A percentile compares a stretch with the other conserved stretches of the same genome.
Evolutionary conservation across 2,888 invertebrate species (phyloP).

Genomic region (Athripsodes cinereus): DNA sequence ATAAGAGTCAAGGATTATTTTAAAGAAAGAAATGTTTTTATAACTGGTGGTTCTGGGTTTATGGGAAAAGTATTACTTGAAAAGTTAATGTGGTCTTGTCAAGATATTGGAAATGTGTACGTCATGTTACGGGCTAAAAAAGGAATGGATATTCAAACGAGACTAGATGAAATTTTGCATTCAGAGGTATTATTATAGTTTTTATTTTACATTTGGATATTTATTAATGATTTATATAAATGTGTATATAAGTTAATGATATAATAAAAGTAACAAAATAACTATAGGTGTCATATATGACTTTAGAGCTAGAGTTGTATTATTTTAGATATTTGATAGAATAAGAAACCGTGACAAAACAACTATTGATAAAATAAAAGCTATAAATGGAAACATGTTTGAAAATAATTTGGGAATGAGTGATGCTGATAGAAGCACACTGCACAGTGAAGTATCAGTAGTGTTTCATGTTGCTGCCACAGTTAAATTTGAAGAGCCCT

Average conservation of each 20-base stretch:
- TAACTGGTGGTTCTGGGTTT: conserved; percentile 73
- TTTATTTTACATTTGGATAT: too few species aligned
- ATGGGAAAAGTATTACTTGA: conserved; percentile 75
- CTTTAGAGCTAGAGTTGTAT: too few species aligned
- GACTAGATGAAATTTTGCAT: conserved; percentile 53
- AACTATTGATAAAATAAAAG: conserved; percentile 25
- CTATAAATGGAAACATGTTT: conserved; percentile 25
- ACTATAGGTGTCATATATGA: too few species aligned
- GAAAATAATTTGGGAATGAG: conserved; percentile 25
- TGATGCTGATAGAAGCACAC: conserved; percentile 19
- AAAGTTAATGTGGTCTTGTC: conserved; percentile 66
- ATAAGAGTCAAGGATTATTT: conserved; percentile 52
- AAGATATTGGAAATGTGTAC: conserved; percentile 61
- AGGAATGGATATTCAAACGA: conserved; percentile 52
- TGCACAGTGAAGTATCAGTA: conserved; percentile 25
- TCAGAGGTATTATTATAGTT: neutral
- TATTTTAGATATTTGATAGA: conserved; percentile 25
- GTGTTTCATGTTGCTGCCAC: conserved; percentile 28
- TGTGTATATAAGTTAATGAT: too few species aligned
- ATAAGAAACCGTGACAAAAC: conserved; percentile 20
- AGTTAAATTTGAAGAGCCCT: conserved; percentile 28
- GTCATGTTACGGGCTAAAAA: conserved; percentile 60
- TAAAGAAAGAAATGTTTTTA: conserved; percentile 57
- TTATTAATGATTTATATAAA: too few species aligned
- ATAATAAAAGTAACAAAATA: too few species aligned